phyloP scores from a whole-genome alignment of 2,113 vertebrate genomes.

The Tinamus guttatus region DNA sequence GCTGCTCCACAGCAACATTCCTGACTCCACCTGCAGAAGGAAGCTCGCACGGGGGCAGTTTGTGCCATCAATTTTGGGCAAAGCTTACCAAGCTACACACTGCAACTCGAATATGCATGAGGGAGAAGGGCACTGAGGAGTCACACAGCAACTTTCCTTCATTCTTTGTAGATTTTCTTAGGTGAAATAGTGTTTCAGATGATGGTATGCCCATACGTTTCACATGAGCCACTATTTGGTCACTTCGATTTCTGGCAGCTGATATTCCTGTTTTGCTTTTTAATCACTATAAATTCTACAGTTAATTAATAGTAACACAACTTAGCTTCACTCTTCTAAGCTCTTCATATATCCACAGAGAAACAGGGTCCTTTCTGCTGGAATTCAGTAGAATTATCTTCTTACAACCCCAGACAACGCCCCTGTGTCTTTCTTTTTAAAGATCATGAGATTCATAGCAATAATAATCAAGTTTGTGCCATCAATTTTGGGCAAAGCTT shows the following conservation, averaged over 20 bases:
- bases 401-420: not conserved
- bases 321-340: not conserved
- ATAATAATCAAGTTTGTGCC: fast-evolving
- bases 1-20: not conserved
- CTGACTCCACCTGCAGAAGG: not conserved
- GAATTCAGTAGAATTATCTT: not conserved
- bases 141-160: not conserved
- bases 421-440: not conserved
- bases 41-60: not conserved
- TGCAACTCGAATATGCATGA: fast-evolving
- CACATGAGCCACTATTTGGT: not conserved
- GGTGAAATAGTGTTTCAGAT: not conserved
- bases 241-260: not conserved
- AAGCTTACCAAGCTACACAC: not conserved
- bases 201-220: not conserved
- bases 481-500: not conserved
- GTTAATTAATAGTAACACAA: not conserved
- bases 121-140: not conserved
- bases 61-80: not conserved
- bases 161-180: not conserved
- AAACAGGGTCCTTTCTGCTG: not conserved
- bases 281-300: not conserved
- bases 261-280: not conserved
- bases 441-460: not conserved
- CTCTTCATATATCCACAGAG: not conserved